These are phyloP conservation scores for Anguilla pacifica DNA, from an alignment of 2,797 vertebrate genomes.

Conservation along the genomic window DNA sequence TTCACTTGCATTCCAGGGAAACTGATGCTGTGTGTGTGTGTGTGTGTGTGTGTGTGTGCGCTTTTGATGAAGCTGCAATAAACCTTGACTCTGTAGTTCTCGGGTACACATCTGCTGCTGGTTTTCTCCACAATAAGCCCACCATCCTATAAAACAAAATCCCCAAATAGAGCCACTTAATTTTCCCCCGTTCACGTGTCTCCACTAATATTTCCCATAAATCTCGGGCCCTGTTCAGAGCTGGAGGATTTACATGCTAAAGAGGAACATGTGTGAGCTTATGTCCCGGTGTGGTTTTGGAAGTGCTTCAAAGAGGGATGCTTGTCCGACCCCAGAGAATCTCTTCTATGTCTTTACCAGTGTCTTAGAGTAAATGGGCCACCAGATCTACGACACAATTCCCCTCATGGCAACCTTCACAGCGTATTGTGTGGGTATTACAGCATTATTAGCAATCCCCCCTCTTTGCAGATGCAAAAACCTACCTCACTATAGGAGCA, in stretches of 20 bases:
- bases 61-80: slow-evolving; percentile 31
- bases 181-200: slow-evolving; percentile 48
- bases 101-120: slow-evolving; percentile 58
- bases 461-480: not conserved
- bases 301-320: not conserved
- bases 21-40: not conserved
- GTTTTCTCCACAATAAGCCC: slow-evolving; percentile 51
- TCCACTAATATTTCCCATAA: slow-evolving; percentile 48
- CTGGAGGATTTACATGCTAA: slow-evolving; percentile 39
- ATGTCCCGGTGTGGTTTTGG: not conserved
- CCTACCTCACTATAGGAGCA: not conserved
- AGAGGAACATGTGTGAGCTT: slow-evolving; percentile 46
- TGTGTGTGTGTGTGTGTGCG: slow-evolving; percentile 4
- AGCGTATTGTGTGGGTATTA: not conserved
- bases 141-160: slow-evolving; percentile 42
- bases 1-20: not conserved
- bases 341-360: not conserved
- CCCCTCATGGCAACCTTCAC: not conserved
- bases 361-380: not conserved
- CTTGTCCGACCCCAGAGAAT: not conserved
- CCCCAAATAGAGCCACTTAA: slow-evolving; percentile 57
- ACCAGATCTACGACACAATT: not conserved
- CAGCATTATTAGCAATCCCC: not conserved
- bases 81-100: slow-evolving; percentile 37
- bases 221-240: slow-evolving; percentile 34